These are phyloP conservation scores for Serinus canaria DNA, from an alignment of 2,113 vertebrate species.

Conservation along the genomic window DNA sequence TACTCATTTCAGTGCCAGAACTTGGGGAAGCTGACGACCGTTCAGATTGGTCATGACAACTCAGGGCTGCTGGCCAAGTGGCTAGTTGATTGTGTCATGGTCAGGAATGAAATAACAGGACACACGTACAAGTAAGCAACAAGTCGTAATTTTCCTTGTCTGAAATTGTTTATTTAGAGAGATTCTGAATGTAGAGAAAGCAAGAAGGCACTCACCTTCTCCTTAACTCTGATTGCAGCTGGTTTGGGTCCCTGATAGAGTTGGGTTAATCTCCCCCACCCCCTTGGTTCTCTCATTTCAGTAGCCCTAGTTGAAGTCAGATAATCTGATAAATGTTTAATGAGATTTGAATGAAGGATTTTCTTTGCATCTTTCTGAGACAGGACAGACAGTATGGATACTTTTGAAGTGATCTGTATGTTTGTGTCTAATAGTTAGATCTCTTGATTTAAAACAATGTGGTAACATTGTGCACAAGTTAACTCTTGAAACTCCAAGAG, in stretches of 20 bases:
- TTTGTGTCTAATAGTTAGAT: not conserved
- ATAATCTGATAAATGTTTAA: not conserved
- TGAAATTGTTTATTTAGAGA: not conserved
- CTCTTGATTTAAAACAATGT: not conserved
- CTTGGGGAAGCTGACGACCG: conserved; percentile 92
- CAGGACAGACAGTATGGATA: not conserved
- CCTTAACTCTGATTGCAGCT: not conserved
- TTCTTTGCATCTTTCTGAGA: not conserved
- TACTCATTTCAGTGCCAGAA: conserved; percentile 89
- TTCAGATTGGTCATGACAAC: conserved; percentile 96
- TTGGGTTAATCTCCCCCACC: not conserved
- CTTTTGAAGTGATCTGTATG: not conserved
- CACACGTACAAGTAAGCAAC: conserved; percentile 91
- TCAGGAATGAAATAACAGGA: conserved; percentile 96
- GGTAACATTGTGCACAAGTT: not conserved
- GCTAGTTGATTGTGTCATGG: conserved; percentile 97
- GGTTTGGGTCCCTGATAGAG: not conserved
- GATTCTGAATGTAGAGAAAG: not conserved
- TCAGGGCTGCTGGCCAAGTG: conserved; percentile 95
- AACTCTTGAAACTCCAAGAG: not conserved
- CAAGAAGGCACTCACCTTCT: not conserved
- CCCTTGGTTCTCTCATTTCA: not conserved
- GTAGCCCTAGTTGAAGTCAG: not conserved
- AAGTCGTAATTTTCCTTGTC: conserved; percentile 44
- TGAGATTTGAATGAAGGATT: not conserved